Percentiles rank a stretch among this genome's conserved stretches.
phyloP scores from a whole-genome alignment of 2,113 vertebrate genomes.

The Pontoporia blainvillei region DNA sequence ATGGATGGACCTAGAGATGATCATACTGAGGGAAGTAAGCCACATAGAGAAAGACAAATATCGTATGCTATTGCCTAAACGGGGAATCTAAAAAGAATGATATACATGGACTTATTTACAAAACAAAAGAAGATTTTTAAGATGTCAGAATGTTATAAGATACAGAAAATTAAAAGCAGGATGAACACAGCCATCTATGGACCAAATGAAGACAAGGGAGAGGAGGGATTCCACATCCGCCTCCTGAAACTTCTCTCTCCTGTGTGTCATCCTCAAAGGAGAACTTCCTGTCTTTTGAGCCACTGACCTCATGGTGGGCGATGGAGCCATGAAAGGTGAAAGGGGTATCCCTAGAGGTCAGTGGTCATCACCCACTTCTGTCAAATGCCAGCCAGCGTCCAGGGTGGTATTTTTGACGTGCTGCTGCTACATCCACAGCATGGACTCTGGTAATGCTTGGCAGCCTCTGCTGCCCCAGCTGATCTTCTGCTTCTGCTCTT shows the following conservation, averaged over 20 bases:
- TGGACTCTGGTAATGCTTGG: rapidly evolving
- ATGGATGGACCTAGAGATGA: neutral
- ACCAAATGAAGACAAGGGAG: neutral
- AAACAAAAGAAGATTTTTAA: neutral
- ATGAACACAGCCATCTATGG: neutral
- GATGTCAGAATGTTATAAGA: neutral
- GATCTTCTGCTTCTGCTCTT: neutral
- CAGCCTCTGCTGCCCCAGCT: rapidly evolving
- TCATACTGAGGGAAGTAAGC: neutral
- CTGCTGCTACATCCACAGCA: rapidly evolving
- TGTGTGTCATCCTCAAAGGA: neutral
- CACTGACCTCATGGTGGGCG: neutral
- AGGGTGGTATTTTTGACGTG: too few species aligned
- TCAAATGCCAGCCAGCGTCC: neutral
- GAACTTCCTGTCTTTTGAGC: neutral
- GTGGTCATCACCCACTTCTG: neutral
- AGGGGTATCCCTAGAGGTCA: neutral
- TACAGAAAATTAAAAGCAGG: neutral
- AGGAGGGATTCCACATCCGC: too few species aligned
- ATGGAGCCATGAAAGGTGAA: too few species aligned
- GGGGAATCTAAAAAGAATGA: neutral
- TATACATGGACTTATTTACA: neutral
- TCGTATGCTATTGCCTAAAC: neutral
- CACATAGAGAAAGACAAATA: neutral
- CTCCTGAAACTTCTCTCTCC: neutral